phyloP scores from a whole-genome alignment of 2,797 vertebrate species.

The Cynopterus sphinx region DNA sequence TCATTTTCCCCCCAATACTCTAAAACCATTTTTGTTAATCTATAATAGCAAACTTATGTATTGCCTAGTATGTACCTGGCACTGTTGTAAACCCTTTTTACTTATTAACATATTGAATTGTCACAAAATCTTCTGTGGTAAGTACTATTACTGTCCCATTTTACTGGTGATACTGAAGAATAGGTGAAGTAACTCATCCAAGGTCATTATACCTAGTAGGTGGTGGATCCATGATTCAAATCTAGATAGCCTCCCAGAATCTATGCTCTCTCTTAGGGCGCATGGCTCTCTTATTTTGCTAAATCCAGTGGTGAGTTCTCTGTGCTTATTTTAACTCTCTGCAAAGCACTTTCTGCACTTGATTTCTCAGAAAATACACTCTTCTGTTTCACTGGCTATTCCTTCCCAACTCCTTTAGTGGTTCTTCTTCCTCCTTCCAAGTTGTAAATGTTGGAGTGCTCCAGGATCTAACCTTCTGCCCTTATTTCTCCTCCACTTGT shows the following conservation, averaged over 20 bases:
- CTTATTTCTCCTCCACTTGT: not conserved
- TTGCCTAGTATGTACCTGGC: not conserved
- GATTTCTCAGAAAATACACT: not conserved
- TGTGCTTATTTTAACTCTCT: not conserved
- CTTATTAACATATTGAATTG: not conserved
- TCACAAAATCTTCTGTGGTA: not conserved
- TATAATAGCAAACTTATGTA: not conserved
- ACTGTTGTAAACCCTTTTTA: not conserved
- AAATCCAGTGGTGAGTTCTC: not conserved
- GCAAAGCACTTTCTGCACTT: not conserved
- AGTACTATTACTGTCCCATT: not conserved
- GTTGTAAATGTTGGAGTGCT: not conserved
- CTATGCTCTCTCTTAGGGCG: not conserved
- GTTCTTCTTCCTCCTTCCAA: not conserved
- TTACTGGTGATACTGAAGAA: not conserved
- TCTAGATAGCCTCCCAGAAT: not conserved
- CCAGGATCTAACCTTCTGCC: not conserved
- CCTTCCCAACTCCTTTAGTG: not conserved
- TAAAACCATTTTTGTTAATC: not conserved
- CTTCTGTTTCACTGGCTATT: not conserved
- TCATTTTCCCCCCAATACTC: not conserved
- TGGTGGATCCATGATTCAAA: not conserved
- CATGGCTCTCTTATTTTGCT: not conserved
- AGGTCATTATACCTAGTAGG: not conserved
- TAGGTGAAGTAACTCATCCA: conserved; percentile 6